Base-by-base conservation (phyloP, 2,797 vertebrate genomes). In the Xenopus petersii region DNA sequence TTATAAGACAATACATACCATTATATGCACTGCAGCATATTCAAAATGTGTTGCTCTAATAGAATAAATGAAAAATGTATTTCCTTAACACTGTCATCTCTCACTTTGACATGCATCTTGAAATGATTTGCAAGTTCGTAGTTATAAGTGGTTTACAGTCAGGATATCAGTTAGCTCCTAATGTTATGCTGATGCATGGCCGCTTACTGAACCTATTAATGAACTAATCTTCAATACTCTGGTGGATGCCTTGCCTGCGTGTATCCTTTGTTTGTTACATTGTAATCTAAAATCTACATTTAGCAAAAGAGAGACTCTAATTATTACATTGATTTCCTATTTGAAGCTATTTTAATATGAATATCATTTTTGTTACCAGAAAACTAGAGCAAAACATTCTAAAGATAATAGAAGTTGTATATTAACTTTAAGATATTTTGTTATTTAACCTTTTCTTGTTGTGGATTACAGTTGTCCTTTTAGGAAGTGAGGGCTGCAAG, bases 51-150 rank as follows among this genome's bases (percentile, higher is more conserved):
- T 76, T 74, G 84, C 78, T 55, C 81, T 85, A 79, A 84, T 79
- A 83, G 80, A 86, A 87, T 81, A 81, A 86, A 84, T 84, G 81
- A 82, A 82, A 84, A 87, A 83, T 83, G 83, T 73, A 74, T 87
- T 86, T 85, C 83, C 81, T 80, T 79, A 81, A 79, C 83, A 55
- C 82, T 76, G 69, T 79, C 86, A 73, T 85, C 77, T 85, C 77
- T 87, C 83, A 69, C 3, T 55, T 80, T 80, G 80, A 81, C 75
- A 59, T 68, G 83, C 73, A 75, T 83, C 82, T 83, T 67, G 80
- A 81, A 83, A 80, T 85, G 87, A 86, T 86, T 87, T 86, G 84
- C 82, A 85, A 82, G 82, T 73, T 77, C 49, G 71, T 26, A 66
- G 81, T 77, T 81, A 72, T 83, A 87, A 88, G 83, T 82, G 84